Evolutionary conservation across 2,888 invertebrate genomes (phyloP).

Genomic region (Anarsia innoxiella): DNA sequence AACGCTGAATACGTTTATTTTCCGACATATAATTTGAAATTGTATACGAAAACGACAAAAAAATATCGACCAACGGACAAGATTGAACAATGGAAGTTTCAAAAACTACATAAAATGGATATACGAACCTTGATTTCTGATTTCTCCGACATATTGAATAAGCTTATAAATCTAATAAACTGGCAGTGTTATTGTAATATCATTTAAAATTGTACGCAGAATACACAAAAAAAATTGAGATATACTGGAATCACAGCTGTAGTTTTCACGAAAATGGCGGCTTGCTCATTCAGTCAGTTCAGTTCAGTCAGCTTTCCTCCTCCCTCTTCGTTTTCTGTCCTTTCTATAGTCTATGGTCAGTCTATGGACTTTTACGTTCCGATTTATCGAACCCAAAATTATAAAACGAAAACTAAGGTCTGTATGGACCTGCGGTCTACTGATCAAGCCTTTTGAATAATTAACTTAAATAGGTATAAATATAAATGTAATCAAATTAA

Average conservation of each 20-base stretch:
- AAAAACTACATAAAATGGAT: constrained; percentile 11
- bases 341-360: too few species aligned
- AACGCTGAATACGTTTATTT: not conserved
- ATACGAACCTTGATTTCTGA: constrained; percentile 49
- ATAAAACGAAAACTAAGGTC: too few species aligned
- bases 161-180: constrained; percentile 7
- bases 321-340: too few species aligned
- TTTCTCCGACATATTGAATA: constrained; percentile 49
- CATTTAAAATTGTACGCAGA: not conserved
- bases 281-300: too few species aligned
- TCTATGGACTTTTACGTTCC: too few species aligned
- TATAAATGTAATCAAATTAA: too few species aligned
- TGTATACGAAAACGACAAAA: constrained; percentile 17
- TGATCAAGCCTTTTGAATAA: too few species aligned
- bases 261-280: constrained; percentile 21
- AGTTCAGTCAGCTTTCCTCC: too few species aligned
- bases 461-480: too few species aligned
- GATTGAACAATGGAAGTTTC: constrained; percentile 52
- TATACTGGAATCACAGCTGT: constrained; percentile 30
- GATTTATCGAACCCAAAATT: too few species aligned
- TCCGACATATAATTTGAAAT: not conserved
- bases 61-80: constrained; percentile 45
- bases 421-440: too few species aligned
- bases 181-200: not conserved
- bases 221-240: constrained; percentile 10